Conservation (phyloP, 2,797 vertebrate genomes). For the Sebastes diploproa region DNA sequence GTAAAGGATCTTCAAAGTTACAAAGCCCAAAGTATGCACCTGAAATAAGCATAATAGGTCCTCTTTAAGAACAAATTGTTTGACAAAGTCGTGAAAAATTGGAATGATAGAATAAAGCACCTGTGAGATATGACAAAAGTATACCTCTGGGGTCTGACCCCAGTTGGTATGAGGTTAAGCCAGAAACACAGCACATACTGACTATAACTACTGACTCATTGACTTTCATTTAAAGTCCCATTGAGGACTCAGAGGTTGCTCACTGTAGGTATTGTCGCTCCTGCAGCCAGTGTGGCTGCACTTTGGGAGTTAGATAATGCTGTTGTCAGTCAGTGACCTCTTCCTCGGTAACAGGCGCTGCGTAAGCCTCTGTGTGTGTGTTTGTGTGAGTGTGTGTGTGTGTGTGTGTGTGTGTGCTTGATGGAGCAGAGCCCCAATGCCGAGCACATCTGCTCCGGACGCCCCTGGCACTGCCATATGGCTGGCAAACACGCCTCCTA, state of each 20-base stretch:
- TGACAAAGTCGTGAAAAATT: no score
- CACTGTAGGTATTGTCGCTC: slow-evolving; percentile 10
- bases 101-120: no score
- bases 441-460: slow-evolving; percentile 78
- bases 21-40: no score
- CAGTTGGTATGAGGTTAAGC: no score
- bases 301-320: slow-evolving; percentile 61
- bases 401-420: slow-evolving; percentile 61
- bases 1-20: no score
- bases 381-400: slow-evolving; percentile 4
- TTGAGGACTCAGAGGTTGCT: slow-evolving; percentile 7
- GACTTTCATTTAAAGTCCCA: background rate
- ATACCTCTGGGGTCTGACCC: no score
- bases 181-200: background rate
- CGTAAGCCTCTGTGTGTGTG: slow-evolving; percentile 26
- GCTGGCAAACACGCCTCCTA: slow-evolving; percentile 69
- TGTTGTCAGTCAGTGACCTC: slow-evolving; percentile 66
- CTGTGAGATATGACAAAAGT: no score
- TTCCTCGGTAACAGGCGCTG: slow-evolving; percentile 54
- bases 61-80: no score
- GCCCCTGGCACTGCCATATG: slow-evolving; percentile 81
- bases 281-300: slow-evolving; percentile 13
- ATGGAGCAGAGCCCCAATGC: slow-evolving; percentile 72
- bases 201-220: background rate
- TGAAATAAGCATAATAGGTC: no score